These are phyloP conservation scores for Hydropsyche tenuis DNA, from an alignment of 1,140 invertebrate species.

Conservation along the genomic window DNA sequence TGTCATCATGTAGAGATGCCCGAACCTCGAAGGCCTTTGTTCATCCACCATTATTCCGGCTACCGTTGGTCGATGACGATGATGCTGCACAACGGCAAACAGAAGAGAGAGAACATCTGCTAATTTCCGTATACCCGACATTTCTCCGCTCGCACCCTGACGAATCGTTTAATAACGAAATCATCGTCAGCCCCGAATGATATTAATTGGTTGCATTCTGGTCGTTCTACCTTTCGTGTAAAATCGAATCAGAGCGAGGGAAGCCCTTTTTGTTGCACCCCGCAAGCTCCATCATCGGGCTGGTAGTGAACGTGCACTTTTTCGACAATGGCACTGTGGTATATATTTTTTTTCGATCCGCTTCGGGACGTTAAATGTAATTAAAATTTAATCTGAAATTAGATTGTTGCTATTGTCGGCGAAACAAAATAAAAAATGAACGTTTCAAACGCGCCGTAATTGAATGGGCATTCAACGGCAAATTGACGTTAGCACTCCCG, in stretches of 20 bases:
- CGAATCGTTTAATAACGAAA: slow-evolving; percentile 50
- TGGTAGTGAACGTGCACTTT: slow-evolving; percentile 46
- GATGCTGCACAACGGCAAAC: slow-evolving; percentile 41
- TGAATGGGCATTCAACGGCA: slow-evolving; percentile 21
- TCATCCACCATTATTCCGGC: slow-evolving; percentile 31
- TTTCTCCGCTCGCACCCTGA: slow-evolving; percentile 36
- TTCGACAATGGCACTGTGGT: slow-evolving; percentile 38
- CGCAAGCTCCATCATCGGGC: slow-evolving; percentile 42
- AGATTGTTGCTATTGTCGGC: slow-evolving; percentile 32
- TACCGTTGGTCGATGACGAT: slow-evolving; percentile 31
- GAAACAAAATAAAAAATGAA: slow-evolving; percentile 21
- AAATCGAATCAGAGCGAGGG: slow-evolving; percentile 43
- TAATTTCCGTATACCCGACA: slow-evolving; percentile 46
- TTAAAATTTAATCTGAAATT: slow-evolving; percentile 48
- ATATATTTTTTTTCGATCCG: slow-evolving; percentile 8
- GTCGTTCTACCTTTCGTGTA: slow-evolving; percentile 34
- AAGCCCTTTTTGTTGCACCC: slow-evolving; percentile 37
- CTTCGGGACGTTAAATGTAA: slow-evolving; percentile 44
- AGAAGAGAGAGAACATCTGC: slow-evolving; percentile 45
- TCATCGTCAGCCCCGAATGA: slow-evolving; percentile 47
- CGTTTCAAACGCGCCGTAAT: slow-evolving; percentile 14
- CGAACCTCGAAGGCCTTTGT: slow-evolving; percentile 30
- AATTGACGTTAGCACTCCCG: slow-evolving; percentile 19
- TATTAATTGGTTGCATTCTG: slow-evolving; percentile 51
- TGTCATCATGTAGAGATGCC: slow-evolving; percentile 39